These are phyloP conservation scores for Sceliomorpha sp. DNA, from an alignment of 2,888 invertebrate species.

Conservation along the genomic window DNA sequence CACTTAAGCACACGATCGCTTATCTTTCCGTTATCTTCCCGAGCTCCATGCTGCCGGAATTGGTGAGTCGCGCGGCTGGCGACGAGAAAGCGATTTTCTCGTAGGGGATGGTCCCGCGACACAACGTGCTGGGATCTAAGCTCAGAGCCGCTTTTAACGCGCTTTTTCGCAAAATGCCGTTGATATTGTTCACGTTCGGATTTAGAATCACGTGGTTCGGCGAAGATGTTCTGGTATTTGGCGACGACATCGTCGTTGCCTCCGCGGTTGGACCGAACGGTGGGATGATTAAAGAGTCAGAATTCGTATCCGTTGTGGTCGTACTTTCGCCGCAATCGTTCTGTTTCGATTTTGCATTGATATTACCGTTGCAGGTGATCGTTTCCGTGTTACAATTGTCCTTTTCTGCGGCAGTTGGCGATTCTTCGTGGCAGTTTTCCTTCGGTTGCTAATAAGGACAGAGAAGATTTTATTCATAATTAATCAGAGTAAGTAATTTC, in stretches of 20 bases:
- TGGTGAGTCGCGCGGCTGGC: conserved; percentile 68
- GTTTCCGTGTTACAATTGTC: conserved; percentile 16
- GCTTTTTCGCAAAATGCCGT: conserved; percentile 74
- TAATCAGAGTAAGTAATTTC: too few species aligned
- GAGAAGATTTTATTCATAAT: too few species aligned
- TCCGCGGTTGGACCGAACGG: conserved; percentile 64
- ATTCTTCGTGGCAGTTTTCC: conserved; percentile 15
- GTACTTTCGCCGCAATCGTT: conserved; percentile 69
- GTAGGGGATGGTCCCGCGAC: conserved; percentile 72
- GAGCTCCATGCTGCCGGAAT: conserved; percentile 68
- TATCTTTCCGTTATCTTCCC: conserved; percentile 62
- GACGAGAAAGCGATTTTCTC: conserved; percentile 75
- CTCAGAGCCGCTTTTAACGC: conserved; percentile 79
- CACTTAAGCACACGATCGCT: conserved; percentile 26
- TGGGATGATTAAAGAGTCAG: conserved; percentile 64
- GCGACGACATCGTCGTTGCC: conserved; percentile 68
- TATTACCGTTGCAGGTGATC: conserved; percentile 27
- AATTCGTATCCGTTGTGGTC: conserved; percentile 70
- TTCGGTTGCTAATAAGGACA: conserved; percentile 14
- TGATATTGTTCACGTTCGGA: conserved; percentile 66
- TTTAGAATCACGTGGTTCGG: conserved; percentile 66
- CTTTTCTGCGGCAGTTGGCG: conserved; percentile 5
- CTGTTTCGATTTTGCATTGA: conserved; percentile 31
- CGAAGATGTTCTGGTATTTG: conserved; percentile 73
- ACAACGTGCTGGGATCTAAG: conserved; percentile 77